Evolutionary conservation across 2,797 vertebrate genomes (phyloP).

Genomic region (Pampus argenteus): DNA sequence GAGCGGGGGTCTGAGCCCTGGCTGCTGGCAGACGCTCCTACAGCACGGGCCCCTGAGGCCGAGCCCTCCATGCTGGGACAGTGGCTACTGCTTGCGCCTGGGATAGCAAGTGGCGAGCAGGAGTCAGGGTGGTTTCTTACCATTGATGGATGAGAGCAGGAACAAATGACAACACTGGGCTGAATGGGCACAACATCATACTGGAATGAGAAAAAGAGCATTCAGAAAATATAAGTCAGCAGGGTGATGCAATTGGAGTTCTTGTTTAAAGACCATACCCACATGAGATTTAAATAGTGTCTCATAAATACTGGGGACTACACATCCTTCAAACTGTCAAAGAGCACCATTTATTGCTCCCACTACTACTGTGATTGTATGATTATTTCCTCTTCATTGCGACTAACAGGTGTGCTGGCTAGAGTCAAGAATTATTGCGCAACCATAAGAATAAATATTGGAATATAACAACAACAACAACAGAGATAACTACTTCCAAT

Average conservation of each 20-base stretch:
- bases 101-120: slow-evolving; percentile 89
- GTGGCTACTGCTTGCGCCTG: slow-evolving; percentile 90
- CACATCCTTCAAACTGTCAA: background rate
- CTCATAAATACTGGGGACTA: background rate
- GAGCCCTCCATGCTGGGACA: slow-evolving; percentile 91
- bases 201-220: slow-evolving; percentile 74
- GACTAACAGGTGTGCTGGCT: background rate
- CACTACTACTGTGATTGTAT: background rate
- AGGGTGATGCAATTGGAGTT: slow-evolving; percentile 4
- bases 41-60: slow-evolving; percentile 83
- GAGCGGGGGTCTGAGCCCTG: slow-evolving; percentile 79
- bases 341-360: background rate
- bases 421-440: background rate
- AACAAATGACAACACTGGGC: slow-evolving; percentile 96
- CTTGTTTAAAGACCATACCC: background rate
- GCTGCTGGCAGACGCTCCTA: slow-evolving; percentile 79
- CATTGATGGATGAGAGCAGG: slow-evolving; percentile 96
- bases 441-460: background rate
- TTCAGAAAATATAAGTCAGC: slow-evolving; percentile 36
- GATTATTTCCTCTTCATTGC: background rate
- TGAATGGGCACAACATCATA: slow-evolving; percentile 99
- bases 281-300: background rate
- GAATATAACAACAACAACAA: background rate
- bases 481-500: background rate
- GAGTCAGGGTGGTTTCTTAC: slow-evolving; percentile 96